Base-by-base conservation (phyloP, 1,140 invertebrate species). In the Pissodes strobi region DNA sequence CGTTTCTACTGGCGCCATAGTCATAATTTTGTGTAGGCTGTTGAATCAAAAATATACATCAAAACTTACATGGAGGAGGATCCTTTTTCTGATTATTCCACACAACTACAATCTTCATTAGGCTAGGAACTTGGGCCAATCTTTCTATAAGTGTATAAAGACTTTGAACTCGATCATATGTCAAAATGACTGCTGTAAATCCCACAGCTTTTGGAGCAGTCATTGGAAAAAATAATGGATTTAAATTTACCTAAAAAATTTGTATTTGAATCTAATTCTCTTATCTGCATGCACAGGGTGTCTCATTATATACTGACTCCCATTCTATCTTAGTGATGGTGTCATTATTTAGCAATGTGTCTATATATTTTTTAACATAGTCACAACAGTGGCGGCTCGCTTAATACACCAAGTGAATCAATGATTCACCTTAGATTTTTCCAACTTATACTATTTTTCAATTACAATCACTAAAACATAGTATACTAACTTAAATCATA, bases 11-110 rank as follows among this genome's bases (percentile, higher is more conserved):
- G n/a, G n/a, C n/a, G n/a, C n/a, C n/a, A n/a, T n/a, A n/a, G n/a
- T n/a, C n/a, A 53, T 34, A 0, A 2, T 18, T 48, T 12, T 21
- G 10, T 9, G 1, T 43, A 57, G 17, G 4, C 41, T 30, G 23
- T 30, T 15, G 27, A 60, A 51, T n/a, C 17, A n/a, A 23, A 37
- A 43, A 34, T 45, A n/a, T n/a, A n/a, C 4, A 52, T 37, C 27
- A 23, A 15, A 56, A 55, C 77, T 87, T 79, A 92, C 90, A 79
- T 68, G 88, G 86, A 6, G 93, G 93, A 27, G 93, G 93, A 63
- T 85, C 78, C 78, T 95, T 95, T 39, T 88, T 87, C 76, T 94
- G 92, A 81, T 96, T 94, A 80, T 97, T 97, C 94, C 94, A 97
- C 53, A 97, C 84, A 18, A 97, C 91, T 6, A 97, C 76, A 70